Conservation (phyloP, 2,113 vertebrate species). For the Cyprinodon variegatus region DNA sequence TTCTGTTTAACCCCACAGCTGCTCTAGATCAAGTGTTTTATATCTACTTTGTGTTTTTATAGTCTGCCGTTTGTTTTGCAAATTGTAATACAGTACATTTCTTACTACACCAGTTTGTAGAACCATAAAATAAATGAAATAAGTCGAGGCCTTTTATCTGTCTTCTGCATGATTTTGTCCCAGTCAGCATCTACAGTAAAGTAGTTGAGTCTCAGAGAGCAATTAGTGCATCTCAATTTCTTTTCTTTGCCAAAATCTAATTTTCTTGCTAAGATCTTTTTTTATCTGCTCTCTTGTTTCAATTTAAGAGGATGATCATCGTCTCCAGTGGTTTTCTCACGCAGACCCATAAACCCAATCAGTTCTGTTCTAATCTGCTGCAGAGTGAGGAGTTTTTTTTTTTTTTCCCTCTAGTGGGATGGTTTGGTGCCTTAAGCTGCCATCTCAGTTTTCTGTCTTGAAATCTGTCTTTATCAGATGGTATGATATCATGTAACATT, state of each 20-base stretch:
- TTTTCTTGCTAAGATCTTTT: conserved; percentile 9
- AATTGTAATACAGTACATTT: neutral
- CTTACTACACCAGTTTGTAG: neutral
- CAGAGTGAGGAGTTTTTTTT: conserved; percentile 24
- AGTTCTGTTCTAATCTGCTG: conserved; percentile 24
- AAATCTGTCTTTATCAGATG: neutral
- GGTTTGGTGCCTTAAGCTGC: conserved; percentile 1
- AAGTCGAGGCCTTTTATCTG: conserved; percentile 43
- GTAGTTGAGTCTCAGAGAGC: conserved; percentile 52
- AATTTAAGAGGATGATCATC: neutral
- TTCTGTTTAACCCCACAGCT: conserved; percentile 15
- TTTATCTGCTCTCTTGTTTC: neutral
- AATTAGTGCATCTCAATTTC: conserved; percentile 28
- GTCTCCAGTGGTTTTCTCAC: conserved; percentile 13
- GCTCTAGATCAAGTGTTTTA: neutral
- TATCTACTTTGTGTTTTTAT: neutral
- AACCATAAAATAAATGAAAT: neutral
- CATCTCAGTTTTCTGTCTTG: conserved; percentile 18
- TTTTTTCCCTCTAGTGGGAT: conserved; percentile 29
- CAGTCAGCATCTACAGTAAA: conserved; percentile 49
- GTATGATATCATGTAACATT: neutral
- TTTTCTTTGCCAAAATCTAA: neutral
- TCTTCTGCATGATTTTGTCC: conserved; percentile 49
- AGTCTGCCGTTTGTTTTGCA: neutral
- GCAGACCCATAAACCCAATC: conserved; percentile 4